phyloP scores from a whole-genome alignment of 1,140 invertebrate genomes.

The Cephus cinctus region DNA sequence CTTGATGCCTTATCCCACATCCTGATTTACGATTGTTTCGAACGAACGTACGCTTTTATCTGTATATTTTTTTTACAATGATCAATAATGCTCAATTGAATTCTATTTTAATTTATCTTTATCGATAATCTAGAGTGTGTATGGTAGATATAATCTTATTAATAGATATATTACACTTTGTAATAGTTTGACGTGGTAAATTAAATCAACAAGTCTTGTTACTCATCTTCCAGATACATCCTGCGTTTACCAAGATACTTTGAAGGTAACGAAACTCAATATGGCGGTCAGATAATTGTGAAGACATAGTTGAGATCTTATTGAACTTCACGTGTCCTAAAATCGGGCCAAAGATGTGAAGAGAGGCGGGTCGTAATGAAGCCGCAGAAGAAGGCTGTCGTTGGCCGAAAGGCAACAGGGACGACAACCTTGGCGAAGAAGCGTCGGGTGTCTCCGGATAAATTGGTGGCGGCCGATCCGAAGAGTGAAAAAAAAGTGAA shows the following conservation, averaged over 20 bases:
- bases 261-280: constrained; percentile 19
- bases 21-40: no score
- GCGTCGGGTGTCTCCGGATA: constrained; percentile 45
- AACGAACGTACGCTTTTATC: no score
- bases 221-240: constrained; percentile 26
- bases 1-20: no score
- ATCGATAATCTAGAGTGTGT: neutral
- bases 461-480: constrained; percentile 34
- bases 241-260: neutral
- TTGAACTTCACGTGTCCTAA: constrained; percentile 13
- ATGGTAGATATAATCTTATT: no score
- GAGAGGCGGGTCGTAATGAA: constrained; percentile 42
- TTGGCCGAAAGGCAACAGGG: constrained; percentile 52
- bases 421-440: constrained; percentile 48
- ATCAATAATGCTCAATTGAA: neutral
- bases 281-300: constrained; percentile 44
- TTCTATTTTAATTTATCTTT: constrained; percentile 10
- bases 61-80: constrained; percentile 8
- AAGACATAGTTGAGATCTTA: constrained; percentile 5
- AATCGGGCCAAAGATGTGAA: constrained; percentile 50
- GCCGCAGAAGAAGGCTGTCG: constrained; percentile 54
- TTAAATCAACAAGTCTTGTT: no score
- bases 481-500: constrained; percentile 34
- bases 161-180: constrained; percentile 3
- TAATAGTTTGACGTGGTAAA: neutral